Conservation (phyloP, 2,888 invertebrate genomes). For the Pocota personata region DNA sequence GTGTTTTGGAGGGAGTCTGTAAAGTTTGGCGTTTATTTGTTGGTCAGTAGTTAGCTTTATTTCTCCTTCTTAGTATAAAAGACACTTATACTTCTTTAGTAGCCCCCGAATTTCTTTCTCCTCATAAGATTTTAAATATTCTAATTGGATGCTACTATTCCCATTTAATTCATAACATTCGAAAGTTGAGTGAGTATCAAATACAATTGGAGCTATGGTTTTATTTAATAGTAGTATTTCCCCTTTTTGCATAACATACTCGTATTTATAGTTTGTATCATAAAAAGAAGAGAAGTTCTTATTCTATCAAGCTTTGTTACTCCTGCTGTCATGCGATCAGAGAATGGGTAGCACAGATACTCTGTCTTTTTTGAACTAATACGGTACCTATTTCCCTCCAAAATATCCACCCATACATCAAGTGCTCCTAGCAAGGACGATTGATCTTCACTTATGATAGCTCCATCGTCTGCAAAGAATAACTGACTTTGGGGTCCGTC, state of each 20-base stretch:
- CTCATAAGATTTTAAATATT: not conserved
- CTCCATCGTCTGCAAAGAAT: no score
- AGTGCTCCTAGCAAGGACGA: no score
- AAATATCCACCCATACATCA: no score
- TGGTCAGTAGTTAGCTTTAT: constrained; percentile 20
- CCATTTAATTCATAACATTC: not conserved
- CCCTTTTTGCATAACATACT: not conserved
- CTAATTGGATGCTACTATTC: not conserved
- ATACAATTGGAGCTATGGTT: not conserved
- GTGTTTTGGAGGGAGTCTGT: constrained; percentile 11
- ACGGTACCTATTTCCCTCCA: no score
- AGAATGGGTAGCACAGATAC: no score
- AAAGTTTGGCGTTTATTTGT: constrained; percentile 7
- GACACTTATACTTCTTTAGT: not conserved
- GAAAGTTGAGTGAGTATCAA: not conserved
- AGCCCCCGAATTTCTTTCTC: not conserved
- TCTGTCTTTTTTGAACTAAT: no score
- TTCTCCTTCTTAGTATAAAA: constrained; percentile 26
- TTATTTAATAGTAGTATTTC: constrained; percentile 9
- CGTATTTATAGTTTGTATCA: not conserved
- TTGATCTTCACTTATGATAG: no score
- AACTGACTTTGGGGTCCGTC: no score
- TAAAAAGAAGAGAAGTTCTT: no score
- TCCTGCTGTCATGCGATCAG: no score
- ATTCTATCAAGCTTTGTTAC: no score